Conservation (phyloP, 2,888 invertebrate genomes). For the Eremobia ochroleuca region DNA sequence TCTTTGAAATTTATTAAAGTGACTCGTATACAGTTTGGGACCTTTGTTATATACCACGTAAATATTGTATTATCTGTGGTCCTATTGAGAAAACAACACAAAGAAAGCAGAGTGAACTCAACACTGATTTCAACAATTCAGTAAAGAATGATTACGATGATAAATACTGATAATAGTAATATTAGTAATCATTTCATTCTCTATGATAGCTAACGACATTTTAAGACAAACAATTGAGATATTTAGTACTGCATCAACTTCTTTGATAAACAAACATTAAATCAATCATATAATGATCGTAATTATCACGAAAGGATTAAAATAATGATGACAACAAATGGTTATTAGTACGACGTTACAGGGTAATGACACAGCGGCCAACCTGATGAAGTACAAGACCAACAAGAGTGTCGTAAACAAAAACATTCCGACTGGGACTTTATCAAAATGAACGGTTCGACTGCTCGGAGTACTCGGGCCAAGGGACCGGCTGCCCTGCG, state of each 20-base stretch:
- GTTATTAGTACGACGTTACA: constrained; percentile 34
- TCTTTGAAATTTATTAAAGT: background rate
- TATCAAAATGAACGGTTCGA: constrained; percentile 56
- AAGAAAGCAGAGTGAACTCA: background rate
- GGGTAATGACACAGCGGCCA: constrained; percentile 40
- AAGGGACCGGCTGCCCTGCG: constrained; percentile 45
- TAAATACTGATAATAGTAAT: too few relatives aligned
- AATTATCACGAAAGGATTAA: background rate
- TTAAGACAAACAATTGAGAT: background rate
- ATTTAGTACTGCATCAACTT: background rate
- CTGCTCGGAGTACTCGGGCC: constrained; percentile 28
- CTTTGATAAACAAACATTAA: background rate
- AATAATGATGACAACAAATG: constrained; percentile 15
- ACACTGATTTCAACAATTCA: background rate
- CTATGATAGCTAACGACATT: too few relatives aligned
- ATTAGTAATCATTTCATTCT: background rate
- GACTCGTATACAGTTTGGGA: background rate
- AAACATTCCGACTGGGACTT: constrained; percentile 52
- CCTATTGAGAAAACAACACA: background rate
- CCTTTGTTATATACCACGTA: background rate
- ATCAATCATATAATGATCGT: background rate
- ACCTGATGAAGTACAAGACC: constrained; percentile 48
- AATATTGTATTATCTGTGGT: background rate
- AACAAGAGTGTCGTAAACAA: constrained; percentile 61
- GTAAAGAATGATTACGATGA: background rate